A percentile compares a stretch with the other conserved stretches of the same genome.
These are phyloP conservation scores for Athalia cordata DNA, from an alignment of 2,888 invertebrate genomes.

Conservation along the genomic window DNA sequence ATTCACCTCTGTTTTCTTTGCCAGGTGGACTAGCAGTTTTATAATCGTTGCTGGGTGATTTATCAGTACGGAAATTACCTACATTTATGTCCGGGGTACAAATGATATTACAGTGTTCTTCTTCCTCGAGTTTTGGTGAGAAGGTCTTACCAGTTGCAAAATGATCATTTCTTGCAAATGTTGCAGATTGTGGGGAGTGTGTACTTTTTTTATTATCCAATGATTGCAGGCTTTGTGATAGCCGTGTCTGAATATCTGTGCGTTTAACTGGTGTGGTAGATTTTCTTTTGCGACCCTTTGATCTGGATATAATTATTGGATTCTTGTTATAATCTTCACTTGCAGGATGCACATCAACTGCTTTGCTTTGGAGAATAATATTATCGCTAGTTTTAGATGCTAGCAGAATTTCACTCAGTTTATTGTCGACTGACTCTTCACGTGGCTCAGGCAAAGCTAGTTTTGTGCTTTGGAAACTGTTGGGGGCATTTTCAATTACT, in stretches of 20 bases:
- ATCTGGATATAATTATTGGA: neutral
- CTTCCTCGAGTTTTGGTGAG: neutral
- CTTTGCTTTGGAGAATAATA: too few relatives aligned
- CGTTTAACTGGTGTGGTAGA: neutral
- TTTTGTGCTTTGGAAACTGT: neutral
- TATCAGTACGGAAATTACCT: neutral
- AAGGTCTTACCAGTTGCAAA: neutral
- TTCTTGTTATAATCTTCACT: neutral
- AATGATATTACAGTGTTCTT: conserved; percentile 17
- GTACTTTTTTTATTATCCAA: neutral
- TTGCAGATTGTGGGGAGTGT: neutral
- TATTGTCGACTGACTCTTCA: too few relatives aligned
- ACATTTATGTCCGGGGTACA: conserved; percentile 18
- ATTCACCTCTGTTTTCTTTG: neutral
- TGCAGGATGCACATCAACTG: neutral
- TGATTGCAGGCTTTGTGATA: neutral
- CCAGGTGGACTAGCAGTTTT: neutral
- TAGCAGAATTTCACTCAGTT: too few relatives aligned
- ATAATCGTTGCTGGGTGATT: neutral
- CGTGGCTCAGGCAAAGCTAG: too few relatives aligned
- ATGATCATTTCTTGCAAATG: neutral
- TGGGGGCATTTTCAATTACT: neutral
- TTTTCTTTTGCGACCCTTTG: conserved; percentile 5
- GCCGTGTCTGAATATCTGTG: conserved; percentile 19
- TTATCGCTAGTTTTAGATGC: too few relatives aligned